Conservation (phyloP, 2,797 vertebrate genomes). For the Spinus pinus region DNA sequence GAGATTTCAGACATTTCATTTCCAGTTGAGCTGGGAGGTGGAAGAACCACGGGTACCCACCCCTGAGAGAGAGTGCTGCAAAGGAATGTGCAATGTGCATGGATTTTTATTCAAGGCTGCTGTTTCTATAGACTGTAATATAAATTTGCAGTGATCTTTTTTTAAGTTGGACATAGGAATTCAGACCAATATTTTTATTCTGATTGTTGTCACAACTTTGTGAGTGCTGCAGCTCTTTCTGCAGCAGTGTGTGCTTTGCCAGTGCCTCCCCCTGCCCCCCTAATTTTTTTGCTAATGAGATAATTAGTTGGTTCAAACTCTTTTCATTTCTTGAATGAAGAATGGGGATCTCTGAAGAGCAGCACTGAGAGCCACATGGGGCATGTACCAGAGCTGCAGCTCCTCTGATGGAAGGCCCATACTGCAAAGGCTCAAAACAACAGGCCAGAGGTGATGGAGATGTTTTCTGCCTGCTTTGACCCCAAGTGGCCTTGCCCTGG, state of each 20-base stretch:
- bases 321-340: neutral
- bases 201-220: fast-evolving
- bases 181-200: neutral
- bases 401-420: constrained; percentile 14
- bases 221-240: neutral
- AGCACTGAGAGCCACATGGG: constrained; percentile 13
- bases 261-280: neutral
- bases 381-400: constrained; percentile 43
- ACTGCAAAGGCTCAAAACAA: neutral
- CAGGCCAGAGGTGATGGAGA: neutral
- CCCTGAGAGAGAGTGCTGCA: neutral
- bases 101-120: neutral
- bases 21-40: neutral
- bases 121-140: neutral
- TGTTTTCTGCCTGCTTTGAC: neutral
- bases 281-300: neutral
- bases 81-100: neutral
- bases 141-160: neutral
- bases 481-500: constrained; percentile 6
- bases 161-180: neutral
- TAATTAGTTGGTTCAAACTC: constrained; percentile 30
- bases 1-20: neutral
- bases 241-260: neutral
- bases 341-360: constrained; percentile 50
- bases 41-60: neutral